Percentiles rank a stretch among this genome's conserved stretches.
Evolutionary conservation across 1,140 invertebrate species (phyloP).

Genomic region (Proctacanthus coquilletti): DNA sequence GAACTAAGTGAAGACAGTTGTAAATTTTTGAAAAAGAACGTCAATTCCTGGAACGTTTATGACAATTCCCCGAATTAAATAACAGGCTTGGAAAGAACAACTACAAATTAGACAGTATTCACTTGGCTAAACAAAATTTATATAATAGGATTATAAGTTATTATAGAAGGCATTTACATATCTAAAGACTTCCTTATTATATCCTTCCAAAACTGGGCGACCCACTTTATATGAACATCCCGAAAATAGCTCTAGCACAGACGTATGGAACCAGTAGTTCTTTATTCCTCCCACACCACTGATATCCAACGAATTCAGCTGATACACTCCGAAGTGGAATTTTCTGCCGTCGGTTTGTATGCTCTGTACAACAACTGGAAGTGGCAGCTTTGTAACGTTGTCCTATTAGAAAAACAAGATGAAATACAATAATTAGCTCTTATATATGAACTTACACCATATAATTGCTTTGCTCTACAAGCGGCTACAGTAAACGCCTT

Average conservation of each 20-base stretch:
- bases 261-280: conserved; percentile 64
- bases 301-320: conserved; percentile 70
- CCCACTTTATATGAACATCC: conserved; percentile 44
- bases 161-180: conserved; percentile 63
- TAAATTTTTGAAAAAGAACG: too few relatives aligned
- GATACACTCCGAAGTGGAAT: conserved; percentile 67
- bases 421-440: not conserved
- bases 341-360: conserved; percentile 56
- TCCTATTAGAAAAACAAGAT: conserved; percentile 28
- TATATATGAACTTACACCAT: conserved; percentile 38
- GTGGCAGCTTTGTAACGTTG: conserved; percentile 44
- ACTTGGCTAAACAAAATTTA: too few relatives aligned
- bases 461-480: conserved; percentile 50
- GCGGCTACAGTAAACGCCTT: conserved; percentile 56
- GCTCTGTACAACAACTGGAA: conserved; percentile 67
- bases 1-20: too few relatives aligned
- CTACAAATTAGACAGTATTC: too few relatives aligned
- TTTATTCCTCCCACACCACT: conserved; percentile 41
- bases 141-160: conserved; percentile 33
- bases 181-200: conserved; percentile 62
- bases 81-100: too few relatives aligned
- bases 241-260: conserved; percentile 48
- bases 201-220: conserved; percentile 48
- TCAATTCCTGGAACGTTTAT: too few relatives aligned
- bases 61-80: too few relatives aligned